These are phyloP conservation scores for Caenorhabditis doughertyi DNA, from an alignment of 2,888 invertebrate genomes.

Conservation along the genomic window DNA sequence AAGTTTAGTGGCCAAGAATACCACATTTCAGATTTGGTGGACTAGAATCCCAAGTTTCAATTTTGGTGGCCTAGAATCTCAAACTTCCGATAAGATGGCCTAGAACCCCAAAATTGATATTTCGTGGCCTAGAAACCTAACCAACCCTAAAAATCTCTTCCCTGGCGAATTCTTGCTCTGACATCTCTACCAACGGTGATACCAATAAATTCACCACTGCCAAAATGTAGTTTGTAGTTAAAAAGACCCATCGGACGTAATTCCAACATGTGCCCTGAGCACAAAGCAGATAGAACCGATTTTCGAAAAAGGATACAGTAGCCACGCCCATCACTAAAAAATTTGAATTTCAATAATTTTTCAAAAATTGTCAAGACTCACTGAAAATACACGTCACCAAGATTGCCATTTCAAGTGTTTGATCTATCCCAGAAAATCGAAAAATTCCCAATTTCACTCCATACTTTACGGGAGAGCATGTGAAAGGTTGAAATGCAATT, in stretches of 20 bases:
- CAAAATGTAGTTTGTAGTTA: not conserved
- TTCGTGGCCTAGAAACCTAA: too few relatives aligned
- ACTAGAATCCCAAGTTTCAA: too few relatives aligned
- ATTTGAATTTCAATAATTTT: not conserved
- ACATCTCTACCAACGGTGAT: not conserved
- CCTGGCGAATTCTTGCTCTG: not conserved
- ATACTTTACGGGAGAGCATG: not conserved
- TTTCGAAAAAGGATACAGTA: not conserved
- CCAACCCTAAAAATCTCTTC: not conserved
- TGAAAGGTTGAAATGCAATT: not conserved
- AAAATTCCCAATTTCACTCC: not conserved
- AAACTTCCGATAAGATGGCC: too few relatives aligned
- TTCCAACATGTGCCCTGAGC: not conserved
- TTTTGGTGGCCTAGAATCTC: too few relatives aligned
- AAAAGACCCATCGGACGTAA: not conserved
- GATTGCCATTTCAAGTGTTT: not conserved
- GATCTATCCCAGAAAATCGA: not conserved
- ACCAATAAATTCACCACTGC: too few relatives aligned
- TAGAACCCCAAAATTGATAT: too few relatives aligned
- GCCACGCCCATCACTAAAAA: not conserved
- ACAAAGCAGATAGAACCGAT: not conserved
- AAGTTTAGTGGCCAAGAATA: too few relatives aligned
- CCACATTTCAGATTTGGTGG: too few relatives aligned
- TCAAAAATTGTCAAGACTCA: not conserved
- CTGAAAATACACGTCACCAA: not conserved